These are phyloP conservation scores for Rhincodon typus DNA, from an alignment of 2,797 vertebrate genomes.

Conservation along the genomic window DNA sequence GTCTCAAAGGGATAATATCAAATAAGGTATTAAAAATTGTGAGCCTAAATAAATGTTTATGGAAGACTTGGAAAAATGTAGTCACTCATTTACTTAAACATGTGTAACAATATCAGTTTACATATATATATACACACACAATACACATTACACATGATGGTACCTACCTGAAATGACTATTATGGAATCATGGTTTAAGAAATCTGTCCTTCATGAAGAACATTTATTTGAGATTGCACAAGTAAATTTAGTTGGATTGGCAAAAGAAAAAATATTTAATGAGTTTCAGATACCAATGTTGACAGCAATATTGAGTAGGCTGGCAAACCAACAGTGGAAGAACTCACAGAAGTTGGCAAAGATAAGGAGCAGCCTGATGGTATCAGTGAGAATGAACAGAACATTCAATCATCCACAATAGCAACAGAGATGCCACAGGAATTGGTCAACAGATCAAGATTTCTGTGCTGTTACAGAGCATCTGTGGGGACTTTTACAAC, in stretches of 20 bases:
- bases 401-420: neutral
- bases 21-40: slow-evolving; percentile 7
- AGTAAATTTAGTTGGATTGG: neutral
- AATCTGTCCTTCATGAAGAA: slow-evolving; percentile 11
- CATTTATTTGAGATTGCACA: neutral
- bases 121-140: too few relatives aligned
- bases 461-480: neutral
- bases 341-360: neutral
- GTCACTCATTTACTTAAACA: neutral
- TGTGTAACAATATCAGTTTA: too few relatives aligned
- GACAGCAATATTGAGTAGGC: slow-evolving; percentile 1
- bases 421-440: neutral
- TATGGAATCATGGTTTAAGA: neutral
- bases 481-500: neutral
- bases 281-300: neutral
- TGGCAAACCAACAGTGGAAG: slow-evolving; percentile 3
- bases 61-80: neutral
- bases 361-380: neutral
- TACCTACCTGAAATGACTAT: neutral
- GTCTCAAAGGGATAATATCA: neutral
- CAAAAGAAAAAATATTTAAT: neutral
- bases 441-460: slow-evolving; percentile 13
- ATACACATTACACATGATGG: too few relatives aligned
- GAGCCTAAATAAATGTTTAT: neutral
- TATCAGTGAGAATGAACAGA: neutral